Base-by-base conservation (phyloP, 2,888 invertebrate species). In the Chymomyza fuscimana region DNA sequence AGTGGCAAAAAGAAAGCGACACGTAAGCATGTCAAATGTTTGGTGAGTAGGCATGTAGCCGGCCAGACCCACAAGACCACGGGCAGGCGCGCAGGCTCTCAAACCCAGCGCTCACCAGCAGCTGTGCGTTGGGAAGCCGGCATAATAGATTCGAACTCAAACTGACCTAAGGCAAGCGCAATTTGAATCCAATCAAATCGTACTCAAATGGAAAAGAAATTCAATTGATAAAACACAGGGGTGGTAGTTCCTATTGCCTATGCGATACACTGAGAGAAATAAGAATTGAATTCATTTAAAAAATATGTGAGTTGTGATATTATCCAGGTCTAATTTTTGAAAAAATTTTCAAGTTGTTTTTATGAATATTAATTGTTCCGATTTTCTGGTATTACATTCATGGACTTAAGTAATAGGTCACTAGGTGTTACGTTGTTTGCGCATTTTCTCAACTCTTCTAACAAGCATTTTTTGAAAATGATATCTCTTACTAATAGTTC, bases 151-250 rank as follows among this genome's bases (percentile, higher is more conserved):
- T 40, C 61, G n/a, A 52, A 40, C n/a, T 65, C 15, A 9, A n/a
- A 32, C 36, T 66, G 50, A 67, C 73, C 62, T 58, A 51, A n/a
- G 59, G 25, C 50, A 50, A 61, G 40, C 40, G 40, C 12, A 46
- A 46, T 46, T 46, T 46, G 40, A 46, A 12, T 46, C 40, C 40
- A 46, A 46, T 46, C 12, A 46, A 46, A 46, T 32, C 40, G 40
- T 12, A 12, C 40, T 46, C 40, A 46, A 46, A 46, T 46, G 40
- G 40, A 46, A 40, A 46, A 46, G 40, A 46, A 46, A 46, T 46
- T 15, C 12, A 46, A 46, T 46, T 46, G 40, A 46, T 46, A 12
- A 46, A 12, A 46, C 12, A 4, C 12, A 46, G 40, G 12, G 40
- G 40, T 46, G 40, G 40, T 1, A 46, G 40, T 46, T 7, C 12